phyloP scores from a whole-genome alignment of 2,797 vertebrate species.

The Hozukius guyotensis region DNA sequence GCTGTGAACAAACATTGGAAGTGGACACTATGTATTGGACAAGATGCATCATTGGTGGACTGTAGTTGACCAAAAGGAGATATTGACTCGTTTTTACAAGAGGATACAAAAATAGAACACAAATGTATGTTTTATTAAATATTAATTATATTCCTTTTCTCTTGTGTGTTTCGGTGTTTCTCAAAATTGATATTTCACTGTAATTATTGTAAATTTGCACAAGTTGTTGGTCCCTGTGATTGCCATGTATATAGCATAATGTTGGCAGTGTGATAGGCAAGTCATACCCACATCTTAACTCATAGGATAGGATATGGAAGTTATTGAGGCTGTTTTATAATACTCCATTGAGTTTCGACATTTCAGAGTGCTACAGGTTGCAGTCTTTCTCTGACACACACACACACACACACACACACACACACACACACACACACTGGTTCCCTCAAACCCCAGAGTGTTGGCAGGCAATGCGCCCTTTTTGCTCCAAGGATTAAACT shows the following conservation, averaged over 20 bases:
- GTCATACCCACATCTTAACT: background rate
- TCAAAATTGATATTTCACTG: background rate
- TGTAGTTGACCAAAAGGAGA: background rate
- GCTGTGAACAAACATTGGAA: background rate
- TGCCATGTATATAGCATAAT: background rate
- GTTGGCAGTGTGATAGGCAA: background rate
- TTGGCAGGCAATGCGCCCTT: slow-evolving; percentile 38
- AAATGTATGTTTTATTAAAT: background rate
- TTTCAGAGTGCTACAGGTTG: slow-evolving; percentile 35
- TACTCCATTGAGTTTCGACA: slow-evolving; percentile 6
- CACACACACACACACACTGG: background rate
- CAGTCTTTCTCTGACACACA: background rate
- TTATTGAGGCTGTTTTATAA: slow-evolving; percentile 17
- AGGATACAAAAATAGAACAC: background rate
- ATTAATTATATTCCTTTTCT: background rate
- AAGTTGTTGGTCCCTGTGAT: background rate
- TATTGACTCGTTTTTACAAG: background rate
- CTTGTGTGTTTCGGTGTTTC: background rate
- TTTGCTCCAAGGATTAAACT: slow-evolving; percentile 58
- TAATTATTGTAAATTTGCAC: background rate
- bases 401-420: background rate
- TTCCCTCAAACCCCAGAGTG: slow-evolving; percentile 19
- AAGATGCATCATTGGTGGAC: background rate
- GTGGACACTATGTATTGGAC: background rate
- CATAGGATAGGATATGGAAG: background rate